Percentiles rank a stretch among this genome's conserved stretches.
phyloP scores from a whole-genome alignment of 2,888 invertebrate genomes.

The Entomobrya multifasciata region DNA sequence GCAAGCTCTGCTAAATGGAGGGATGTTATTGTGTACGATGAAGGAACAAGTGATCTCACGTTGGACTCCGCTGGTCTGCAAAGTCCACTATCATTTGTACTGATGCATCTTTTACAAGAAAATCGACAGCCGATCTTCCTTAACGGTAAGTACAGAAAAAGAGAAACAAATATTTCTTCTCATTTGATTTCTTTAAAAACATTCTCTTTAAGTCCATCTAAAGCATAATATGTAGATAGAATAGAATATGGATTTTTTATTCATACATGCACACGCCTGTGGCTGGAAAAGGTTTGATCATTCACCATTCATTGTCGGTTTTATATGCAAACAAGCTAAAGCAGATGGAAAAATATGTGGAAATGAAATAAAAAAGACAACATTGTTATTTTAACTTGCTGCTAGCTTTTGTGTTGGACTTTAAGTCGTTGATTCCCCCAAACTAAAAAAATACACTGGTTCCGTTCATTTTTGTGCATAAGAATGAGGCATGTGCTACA shows the following conservation, averaged over 20 bases:
- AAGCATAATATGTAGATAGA: not conserved
- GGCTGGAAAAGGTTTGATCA: slow-evolving; percentile 20
- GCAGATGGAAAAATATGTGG: slow-evolving; percentile 63
- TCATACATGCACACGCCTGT: not conserved
- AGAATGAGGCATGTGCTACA: slow-evolving; percentile 39
- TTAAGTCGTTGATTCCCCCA: slow-evolving; percentile 46
- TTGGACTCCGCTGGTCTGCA: slow-evolving; percentile 83
- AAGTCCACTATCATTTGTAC: slow-evolving; percentile 86
- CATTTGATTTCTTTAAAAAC: slow-evolving; percentile 20
- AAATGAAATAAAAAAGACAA: slow-evolving; percentile 60
- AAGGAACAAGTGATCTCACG: slow-evolving; percentile 84
- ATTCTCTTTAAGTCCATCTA: slow-evolving; percentile 40
- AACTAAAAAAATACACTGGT: slow-evolving; percentile 34
- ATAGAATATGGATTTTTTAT: not conserved
- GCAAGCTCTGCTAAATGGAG: slow-evolving; percentile 72
- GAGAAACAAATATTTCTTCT: not conserved
- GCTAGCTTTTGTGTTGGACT: slow-evolving; percentile 8
- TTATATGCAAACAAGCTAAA: slow-evolving; percentile 57
- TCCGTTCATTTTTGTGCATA: too few species aligned
- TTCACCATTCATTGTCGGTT: slow-evolving; percentile 52
- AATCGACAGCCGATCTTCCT: slow-evolving; percentile 86
- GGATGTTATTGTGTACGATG: slow-evolving; percentile 88
- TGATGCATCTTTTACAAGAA: slow-evolving; percentile 86
- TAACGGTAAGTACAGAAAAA: slow-evolving; percentile 84
- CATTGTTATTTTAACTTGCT: slow-evolving; percentile 38